Evolutionary conservation across 2,888 invertebrate genomes (phyloP).

Genomic region (Macaria liturata): DNA sequence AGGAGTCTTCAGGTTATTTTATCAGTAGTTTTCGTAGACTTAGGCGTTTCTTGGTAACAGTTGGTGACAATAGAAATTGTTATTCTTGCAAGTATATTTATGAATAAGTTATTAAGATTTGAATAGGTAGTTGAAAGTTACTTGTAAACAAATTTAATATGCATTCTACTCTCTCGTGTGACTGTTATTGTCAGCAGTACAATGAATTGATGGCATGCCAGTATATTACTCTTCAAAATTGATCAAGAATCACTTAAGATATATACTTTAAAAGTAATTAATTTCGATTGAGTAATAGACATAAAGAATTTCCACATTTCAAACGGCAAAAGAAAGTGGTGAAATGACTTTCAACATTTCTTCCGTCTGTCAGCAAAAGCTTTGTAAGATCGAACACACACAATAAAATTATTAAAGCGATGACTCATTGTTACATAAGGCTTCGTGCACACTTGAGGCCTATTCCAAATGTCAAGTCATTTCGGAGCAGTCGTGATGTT

Average conservation of each 20-base stretch:
- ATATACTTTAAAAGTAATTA: too few species aligned
- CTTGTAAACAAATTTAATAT: too few species aligned
- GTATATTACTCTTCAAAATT: too few species aligned
- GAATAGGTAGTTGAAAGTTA: too few species aligned
- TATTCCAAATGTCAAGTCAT: conserved; percentile 33
- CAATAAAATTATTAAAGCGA: conserved; percentile 33
- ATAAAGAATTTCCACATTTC: conserved; percentile 31
- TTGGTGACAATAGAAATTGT: background rate
- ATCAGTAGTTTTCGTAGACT: conserved; percentile 20
- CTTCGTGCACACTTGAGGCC: conserved; percentile 29
- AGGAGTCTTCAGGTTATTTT: too few species aligned
- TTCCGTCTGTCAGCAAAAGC: conserved; percentile 36
- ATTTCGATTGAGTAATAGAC: too few species aligned
- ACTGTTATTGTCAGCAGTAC: too few species aligned
- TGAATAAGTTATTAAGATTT: background rate
- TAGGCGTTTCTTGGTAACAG: conserved; percentile 18
- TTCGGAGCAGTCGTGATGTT: conserved; percentile 24
- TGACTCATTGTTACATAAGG: conserved; percentile 45
- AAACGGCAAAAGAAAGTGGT: conserved; percentile 48
- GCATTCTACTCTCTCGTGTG: too few species aligned
- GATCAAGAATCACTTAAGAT: too few species aligned
- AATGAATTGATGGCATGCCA: too few species aligned
- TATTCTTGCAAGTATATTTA: background rate
- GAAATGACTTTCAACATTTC: conserved; percentile 47
- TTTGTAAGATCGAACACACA: conserved; percentile 28